Base-by-base conservation (phyloP, 2,797 vertebrate genomes). In the Centropyge bicolor region DNA sequence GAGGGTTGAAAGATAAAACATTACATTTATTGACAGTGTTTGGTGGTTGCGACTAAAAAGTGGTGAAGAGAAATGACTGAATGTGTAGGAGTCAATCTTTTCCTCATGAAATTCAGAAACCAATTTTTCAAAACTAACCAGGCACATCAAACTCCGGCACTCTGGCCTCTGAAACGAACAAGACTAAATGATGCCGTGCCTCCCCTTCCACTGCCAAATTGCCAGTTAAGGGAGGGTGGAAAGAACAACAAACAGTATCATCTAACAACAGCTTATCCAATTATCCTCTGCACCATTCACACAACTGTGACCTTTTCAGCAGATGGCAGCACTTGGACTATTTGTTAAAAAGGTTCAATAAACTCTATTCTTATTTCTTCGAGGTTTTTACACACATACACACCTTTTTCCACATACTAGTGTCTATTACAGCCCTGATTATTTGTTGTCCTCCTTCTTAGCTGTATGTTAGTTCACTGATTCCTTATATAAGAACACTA, bases 151-250 rank as follows among this genome's bases (percentile, higher is more conserved):
- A 61, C 10, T 8, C 5, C 1, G 45, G 41, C 36, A 31, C 9
- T 59, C 46, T 17, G 71, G 45, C 56, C 22, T 78, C 61, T 79
- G 57, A 81, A 88, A 81, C 19, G 27, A 80, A 77, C 19, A 43
- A 59, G 56, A 62, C 48, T 24, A 59, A 85, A 80, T 36, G 68
- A 83, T 45, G 65, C 38, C 62, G 55, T 41, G 68, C 57, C 67
- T 49, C 72, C 54, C 7, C 56, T 64, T 84, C 54, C 76, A 74
- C 63, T 83, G 75, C 66, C 51, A 84, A 70, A 89, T 66, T 48
- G 35, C 66, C 61, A 49, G 67, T 76, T 67, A 54, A 78, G 36
- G 35, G 56, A 74, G 24, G 61, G 20, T 22, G 48, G 67, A 74
- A 71, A 60, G 16, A 74, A 75, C 19, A 81, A 74, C 56, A 70